Conservation (phyloP, 2,113 vertebrate genomes). For the Tonatia bakeri region DNA sequence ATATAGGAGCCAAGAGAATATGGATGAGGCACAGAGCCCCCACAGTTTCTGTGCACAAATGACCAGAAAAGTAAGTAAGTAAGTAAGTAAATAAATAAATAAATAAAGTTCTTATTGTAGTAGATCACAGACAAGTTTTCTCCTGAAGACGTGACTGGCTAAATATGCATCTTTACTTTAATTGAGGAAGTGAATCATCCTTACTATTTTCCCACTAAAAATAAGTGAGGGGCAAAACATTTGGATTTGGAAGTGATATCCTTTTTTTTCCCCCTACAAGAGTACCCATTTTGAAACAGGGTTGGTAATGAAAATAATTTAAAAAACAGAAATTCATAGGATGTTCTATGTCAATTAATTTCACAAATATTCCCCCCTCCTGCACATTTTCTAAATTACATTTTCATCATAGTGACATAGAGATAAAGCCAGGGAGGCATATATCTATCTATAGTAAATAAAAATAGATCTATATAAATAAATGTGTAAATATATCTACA, state of each 20-base stretch:
- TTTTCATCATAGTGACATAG: conserved; percentile 27
- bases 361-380: background rate
- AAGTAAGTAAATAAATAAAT: background rate
- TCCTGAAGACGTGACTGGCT: background rate
- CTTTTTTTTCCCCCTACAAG: background rate
- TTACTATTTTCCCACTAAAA: background rate
- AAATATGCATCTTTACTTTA: conserved; percentile 16
- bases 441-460: background rate
- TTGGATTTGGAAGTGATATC: background rate
- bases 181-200: conserved; percentile 30
- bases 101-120: background rate
- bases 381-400: conserved; percentile 5
- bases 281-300: conserved; percentile 16
- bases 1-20: background rate
- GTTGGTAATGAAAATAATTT: background rate
- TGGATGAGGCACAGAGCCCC: background rate
- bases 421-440: conserved; percentile 1
- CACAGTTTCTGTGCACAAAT: background rate
- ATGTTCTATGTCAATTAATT: background rate
- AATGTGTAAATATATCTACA: background rate
- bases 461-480: background rate
- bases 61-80: background rate
- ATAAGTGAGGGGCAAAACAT: background rate
- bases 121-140: background rate
- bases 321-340: background rate